phyloP scores from a whole-genome alignment of 2,797 vertebrate species.

The Eospalax fontanierii region DNA sequence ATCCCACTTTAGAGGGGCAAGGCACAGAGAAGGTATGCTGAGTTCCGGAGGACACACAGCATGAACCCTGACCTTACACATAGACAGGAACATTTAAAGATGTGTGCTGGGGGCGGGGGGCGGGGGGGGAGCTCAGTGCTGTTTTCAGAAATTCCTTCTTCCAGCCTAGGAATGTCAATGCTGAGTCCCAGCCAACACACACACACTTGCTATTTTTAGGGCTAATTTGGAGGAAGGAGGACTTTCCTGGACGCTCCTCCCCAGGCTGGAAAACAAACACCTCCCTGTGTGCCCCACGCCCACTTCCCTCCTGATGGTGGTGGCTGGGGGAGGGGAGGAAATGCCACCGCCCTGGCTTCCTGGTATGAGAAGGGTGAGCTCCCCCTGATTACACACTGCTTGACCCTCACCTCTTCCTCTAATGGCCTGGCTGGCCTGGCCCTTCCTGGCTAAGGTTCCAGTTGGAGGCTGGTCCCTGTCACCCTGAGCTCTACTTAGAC shows the following conservation, averaged over 20 bases:
- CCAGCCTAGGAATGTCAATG: conserved; percentile 46
- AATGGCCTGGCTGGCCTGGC: not conserved
- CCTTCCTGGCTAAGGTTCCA: not conserved
- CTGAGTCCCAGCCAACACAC: not conserved
- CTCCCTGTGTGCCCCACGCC: not conserved
- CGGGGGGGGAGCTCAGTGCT: not conserved
- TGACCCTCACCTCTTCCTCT: not conserved
- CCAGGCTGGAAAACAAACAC: conserved; percentile 70
- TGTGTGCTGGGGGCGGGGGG: not conserved
- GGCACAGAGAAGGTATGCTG: not conserved
- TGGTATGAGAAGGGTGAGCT: not conserved
- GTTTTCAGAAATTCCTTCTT: conserved; percentile 69
- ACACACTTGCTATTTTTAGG: conserved; percentile 78
- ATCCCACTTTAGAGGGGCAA: not conserved
- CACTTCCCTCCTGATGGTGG: conserved; percentile 32
- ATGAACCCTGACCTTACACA: conserved; percentile 46
- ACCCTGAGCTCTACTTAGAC: not conserved
- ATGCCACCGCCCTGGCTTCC: not conserved
- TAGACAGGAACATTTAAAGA: not conserved
- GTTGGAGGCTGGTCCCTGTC: not conserved
- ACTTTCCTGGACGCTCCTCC: conserved; percentile 81
- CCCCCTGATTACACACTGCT: not conserved
- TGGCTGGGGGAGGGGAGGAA: conserved; percentile 40
- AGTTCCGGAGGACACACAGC: not conserved
- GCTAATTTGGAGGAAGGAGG: conserved; percentile 71